phyloP scores from a whole-genome alignment of 2,888 invertebrate species.

The Scrobipalpa atriplicella region DNA sequence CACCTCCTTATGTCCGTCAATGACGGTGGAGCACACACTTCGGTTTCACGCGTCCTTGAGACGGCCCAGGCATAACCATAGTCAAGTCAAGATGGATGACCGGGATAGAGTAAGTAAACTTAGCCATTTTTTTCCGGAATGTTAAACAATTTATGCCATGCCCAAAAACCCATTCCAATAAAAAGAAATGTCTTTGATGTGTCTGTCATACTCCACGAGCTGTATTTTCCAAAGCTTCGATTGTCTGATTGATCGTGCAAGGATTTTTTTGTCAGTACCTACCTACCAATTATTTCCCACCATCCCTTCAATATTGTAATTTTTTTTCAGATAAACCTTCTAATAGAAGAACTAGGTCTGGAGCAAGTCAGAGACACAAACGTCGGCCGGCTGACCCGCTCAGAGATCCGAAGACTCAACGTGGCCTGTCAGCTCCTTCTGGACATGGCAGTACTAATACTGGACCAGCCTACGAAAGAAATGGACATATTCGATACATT shows the following conservation, averaged over 20 bases:
- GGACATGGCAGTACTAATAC: conserved; percentile 92
- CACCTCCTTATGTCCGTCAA: conserved; percentile 90
- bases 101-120: conserved; percentile 85
- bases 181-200: too few species aligned
- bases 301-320: too few species aligned
- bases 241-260: too few species aligned
- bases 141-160: too few species aligned
- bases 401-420: conserved; percentile 93
- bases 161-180: too few species aligned
- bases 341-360: conserved; percentile 95
- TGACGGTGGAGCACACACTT: conserved; percentile 95
- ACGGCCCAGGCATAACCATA: conserved; percentile 83
- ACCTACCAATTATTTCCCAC: too few species aligned
- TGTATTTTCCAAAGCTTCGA: too few species aligned
- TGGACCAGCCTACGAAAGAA: conserved; percentile 94
- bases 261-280: too few species aligned
- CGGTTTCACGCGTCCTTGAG: conserved; percentile 91
- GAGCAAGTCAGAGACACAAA: conserved; percentile 94
- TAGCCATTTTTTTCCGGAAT: background rate
- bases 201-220: too few species aligned
- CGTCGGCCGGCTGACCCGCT: conserved; percentile 92
- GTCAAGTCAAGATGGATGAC: conserved; percentile 87
- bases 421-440: conserved; percentile 94
- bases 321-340: conserved; percentile 88
- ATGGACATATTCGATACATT: conserved; percentile 98